Conservation (phyloP, 2,113 vertebrate species). For the Plotosus lineatus region DNA sequence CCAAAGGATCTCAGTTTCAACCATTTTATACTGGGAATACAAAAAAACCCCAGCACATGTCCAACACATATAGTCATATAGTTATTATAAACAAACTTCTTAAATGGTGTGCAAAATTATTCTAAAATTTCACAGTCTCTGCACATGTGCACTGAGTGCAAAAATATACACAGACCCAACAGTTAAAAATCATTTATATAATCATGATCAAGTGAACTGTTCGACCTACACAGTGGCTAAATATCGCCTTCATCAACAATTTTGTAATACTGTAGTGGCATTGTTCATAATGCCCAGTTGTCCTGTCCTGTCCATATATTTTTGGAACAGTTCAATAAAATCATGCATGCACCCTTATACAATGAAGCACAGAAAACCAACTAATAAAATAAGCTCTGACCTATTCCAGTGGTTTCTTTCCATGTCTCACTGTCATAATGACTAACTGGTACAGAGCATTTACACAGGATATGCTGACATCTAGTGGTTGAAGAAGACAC, state of each 20-base stretch:
- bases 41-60: not conserved
- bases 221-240: not conserved
- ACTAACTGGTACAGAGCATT: not conserved
- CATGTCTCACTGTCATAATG: not conserved
- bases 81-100: not conserved
- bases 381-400: not conserved
- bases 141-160: not conserved
- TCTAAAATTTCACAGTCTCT: not conserved
- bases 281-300: not conserved
- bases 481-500: slow-evolving; percentile 43
- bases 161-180: not conserved
- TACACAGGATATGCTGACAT: slow-evolving; percentile 47
- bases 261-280: not conserved
- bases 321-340: not conserved
- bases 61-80: not conserved
- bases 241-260: not conserved
- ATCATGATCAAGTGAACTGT: slow-evolving; percentile 12
- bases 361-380: not conserved
- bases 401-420: not conserved
- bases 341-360: not conserved
- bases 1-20: not conserved
- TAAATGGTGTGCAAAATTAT: not conserved
- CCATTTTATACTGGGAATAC: not conserved
- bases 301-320: not conserved
- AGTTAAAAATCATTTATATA: slow-evolving; percentile 14